Conservation (phyloP, 2,113 vertebrate species). For the Pterocles burchelli region DNA sequence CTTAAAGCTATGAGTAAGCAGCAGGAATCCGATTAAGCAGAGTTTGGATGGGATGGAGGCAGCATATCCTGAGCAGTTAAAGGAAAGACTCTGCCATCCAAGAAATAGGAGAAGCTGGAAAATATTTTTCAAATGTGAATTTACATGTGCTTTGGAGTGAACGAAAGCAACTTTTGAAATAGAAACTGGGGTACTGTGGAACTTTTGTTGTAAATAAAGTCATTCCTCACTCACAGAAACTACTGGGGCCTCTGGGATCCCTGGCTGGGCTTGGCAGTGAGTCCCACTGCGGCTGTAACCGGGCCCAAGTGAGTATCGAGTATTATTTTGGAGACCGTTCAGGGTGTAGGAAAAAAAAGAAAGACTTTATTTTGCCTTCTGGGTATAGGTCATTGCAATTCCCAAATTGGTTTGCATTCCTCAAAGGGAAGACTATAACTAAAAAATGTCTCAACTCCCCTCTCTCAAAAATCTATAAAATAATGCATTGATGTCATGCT, state of each 20-base stretch:
- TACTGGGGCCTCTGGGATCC: background rate
- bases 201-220: background rate
- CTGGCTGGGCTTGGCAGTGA: background rate
- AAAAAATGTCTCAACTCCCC: background rate
- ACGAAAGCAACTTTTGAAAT: background rate
- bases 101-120: constrained; percentile 66
- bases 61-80: background rate
- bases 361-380: background rate
- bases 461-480: background rate
- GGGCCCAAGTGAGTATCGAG: background rate
- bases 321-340: background rate
- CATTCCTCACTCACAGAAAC: background rate
- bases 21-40: background rate
- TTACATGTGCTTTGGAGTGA: background rate
- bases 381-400: background rate
- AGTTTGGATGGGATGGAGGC: background rate
- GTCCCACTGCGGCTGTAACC: background rate
- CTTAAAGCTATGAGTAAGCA: constrained; percentile 42
- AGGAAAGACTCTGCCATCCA: background rate
- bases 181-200: constrained; percentile 21
- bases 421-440: background rate
- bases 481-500: background rate
- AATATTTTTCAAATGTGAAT: constrained; percentile 59
- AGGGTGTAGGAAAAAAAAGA: background rate
- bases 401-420: background rate